Base-by-base conservation (phyloP, 2,113 vertebrate species). In the Trichechus manatus region DNA sequence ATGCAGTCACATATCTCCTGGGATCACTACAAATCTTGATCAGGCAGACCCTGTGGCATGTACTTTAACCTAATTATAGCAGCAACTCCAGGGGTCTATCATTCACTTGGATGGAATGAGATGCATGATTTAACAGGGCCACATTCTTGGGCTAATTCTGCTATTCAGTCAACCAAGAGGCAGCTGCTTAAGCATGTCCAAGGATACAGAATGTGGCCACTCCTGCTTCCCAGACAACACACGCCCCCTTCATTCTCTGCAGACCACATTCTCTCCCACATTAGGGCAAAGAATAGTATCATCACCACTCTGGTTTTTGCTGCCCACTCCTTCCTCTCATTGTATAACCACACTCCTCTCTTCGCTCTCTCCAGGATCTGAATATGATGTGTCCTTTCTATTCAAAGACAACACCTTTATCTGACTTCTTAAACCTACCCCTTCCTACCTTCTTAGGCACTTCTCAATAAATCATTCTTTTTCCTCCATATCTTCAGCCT, bases 1-100 rank as follows among this genome's bases (percentile, higher is more conserved):
- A 39, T 63, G 2, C 0, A 56, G 44, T 72, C 87, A 61, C 29
- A 5, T 59, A 89, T 47, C 53, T 72, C 87, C 4, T 11, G 56
- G 64, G 64, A 93, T 78, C 29, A 59, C 29, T 10, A 56, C 39
- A 70, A 56, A 93, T 85, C 93, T 87, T 89, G 66, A 68, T 91
- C 87, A 93, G 70, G 22, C 84, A 93, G 70, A 17, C 83, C 44
- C 44, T 83, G 42, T 87, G 94, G 89, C 42, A 79, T 93, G 64
- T 61, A 94, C 85, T 83, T 85, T 42, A 94, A 75, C 59, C 89
- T 97, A 95, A 97, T 96, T 87, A 97, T 93, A 96, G 94, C 50
- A 87, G 44, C 42, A 81, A 9, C 31, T 77, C 89, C 83, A 61
- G 29, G 19, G 88, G 59, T 17, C 63, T 44, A 2, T 84, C 80